phyloP scores from a whole-genome alignment of 1,140 invertebrate species.

The Listronotus bonariensis region DNA sequence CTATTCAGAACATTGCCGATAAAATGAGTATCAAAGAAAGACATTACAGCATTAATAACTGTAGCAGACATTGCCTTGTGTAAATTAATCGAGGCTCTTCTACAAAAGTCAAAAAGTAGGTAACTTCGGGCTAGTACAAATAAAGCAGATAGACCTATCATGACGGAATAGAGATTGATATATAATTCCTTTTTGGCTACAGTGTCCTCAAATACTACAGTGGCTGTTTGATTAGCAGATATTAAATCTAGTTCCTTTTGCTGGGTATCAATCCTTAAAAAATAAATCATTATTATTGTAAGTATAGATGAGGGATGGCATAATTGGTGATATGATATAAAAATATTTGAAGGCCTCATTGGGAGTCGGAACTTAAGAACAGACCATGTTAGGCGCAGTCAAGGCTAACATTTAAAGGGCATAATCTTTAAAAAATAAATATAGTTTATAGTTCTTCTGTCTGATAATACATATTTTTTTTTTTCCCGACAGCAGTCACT shows the following conservation, averaged over 20 bases:
- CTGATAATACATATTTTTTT: too few species aligned
- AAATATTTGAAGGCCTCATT: too few species aligned
- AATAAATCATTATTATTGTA: neutral
- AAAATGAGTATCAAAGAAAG: slow-evolving; percentile 48
- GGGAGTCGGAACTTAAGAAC: too few species aligned
- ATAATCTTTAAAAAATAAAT: too few species aligned
- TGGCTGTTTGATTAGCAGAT: slow-evolving; percentile 17
- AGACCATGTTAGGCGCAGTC: too few species aligned
- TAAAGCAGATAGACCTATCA: slow-evolving; percentile 14
- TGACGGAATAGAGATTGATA: slow-evolving; percentile 31
- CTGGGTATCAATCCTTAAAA: slow-evolving; percentile 40
- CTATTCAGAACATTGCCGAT: slow-evolving; percentile 49
- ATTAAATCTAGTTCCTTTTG: slow-evolving; percentile 28
- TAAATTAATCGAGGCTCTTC: slow-evolving; percentile 40
- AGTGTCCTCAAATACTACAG: slow-evolving; percentile 20
- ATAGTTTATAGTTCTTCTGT: too few species aligned
- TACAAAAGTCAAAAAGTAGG: slow-evolving; percentile 33
- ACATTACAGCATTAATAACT: slow-evolving; percentile 45
- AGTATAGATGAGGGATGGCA: too few species aligned
- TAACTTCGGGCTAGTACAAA: slow-evolving; percentile 25
- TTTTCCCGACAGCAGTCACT: too few species aligned
- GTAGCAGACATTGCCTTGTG: slow-evolving; percentile 43
- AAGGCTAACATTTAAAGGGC: too few species aligned
- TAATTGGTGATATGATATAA: too few species aligned
- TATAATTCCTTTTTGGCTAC: slow-evolving; percentile 15